A percentile compares a stretch with the other conserved stretches of the same genome.
Conservation (phyloP, 53 echinoderm and acorn worm genomes). For the Paelopatides confundens region DNA sequence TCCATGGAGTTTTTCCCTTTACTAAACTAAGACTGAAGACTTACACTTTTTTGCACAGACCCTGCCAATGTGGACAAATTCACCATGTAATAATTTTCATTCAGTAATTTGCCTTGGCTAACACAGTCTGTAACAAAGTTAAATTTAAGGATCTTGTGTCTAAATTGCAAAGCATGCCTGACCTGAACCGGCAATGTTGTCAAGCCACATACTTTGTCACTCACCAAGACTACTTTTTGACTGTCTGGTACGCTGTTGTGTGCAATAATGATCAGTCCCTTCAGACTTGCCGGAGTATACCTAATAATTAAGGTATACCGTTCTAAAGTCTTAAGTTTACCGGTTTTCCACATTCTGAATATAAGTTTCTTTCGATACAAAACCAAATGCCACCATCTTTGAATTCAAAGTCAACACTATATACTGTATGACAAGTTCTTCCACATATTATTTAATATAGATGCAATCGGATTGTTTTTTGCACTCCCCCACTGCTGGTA, state of each 20-base stretch:
- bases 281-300: not conserved
- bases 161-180: not conserved
- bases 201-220: not conserved
- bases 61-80: not conserved
- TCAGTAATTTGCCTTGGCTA: not conserved
- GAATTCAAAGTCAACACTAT: not conserved
- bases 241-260: not conserved
- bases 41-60: no score
- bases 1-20: slow-evolving; percentile 4
- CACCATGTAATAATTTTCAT: not conserved
- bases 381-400: not conserved
- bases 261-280: not conserved
- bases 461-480: slow-evolving; percentile 37
- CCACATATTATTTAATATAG: not conserved
- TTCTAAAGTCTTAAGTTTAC: no score
- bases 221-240: not conserved
- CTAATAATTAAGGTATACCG: not conserved
- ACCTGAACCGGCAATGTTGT: not conserved
- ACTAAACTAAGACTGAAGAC: no score
- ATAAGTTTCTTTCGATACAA: not conserved
- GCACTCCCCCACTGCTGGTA: slow-evolving; percentile 68
- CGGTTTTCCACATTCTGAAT: no score
- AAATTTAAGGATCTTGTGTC: not conserved
- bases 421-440: not conserved
- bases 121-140: no score